Conservation (phyloP, 92 coral and sea anemone species). For the Phenganax stokvisi region DNA sequence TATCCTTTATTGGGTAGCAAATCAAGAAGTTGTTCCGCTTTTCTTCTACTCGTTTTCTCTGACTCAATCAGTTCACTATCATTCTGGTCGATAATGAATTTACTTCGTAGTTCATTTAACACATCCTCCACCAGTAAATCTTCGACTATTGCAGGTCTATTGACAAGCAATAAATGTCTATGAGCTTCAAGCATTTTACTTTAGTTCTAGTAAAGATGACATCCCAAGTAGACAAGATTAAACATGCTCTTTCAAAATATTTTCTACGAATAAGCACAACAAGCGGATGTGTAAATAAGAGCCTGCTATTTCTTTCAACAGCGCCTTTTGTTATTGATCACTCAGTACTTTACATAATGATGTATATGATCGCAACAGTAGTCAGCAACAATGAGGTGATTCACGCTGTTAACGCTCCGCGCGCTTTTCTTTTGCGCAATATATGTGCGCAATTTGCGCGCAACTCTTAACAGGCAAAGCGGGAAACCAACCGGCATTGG, state of each 20-base stretch:
- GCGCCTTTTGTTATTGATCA: constrained; percentile 20
- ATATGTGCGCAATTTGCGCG: no score
- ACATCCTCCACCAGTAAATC: constrained; percentile 93
- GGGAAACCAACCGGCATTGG: no score
- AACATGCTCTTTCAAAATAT: neutral
- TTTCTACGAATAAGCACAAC: neutral
- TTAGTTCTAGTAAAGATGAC: neutral
- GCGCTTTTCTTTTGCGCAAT: no score
- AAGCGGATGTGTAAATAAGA: constrained; percentile 6
- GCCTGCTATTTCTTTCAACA: neutral
- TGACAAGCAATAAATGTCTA: constrained; percentile 68
- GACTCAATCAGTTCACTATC: constrained; percentile 64
- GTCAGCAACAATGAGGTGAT: no score
- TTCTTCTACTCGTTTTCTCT: constrained; percentile 54
- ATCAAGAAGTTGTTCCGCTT: constrained; percentile 77
- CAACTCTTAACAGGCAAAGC: no score
- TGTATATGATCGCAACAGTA: neutral
- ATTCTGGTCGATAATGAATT: constrained; percentile 62
- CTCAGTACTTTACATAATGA: neutral
- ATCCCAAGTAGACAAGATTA: neutral
- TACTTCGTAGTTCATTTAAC: constrained; percentile 63
- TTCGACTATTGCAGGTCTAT: constrained; percentile 55
- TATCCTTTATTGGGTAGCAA: constrained; percentile 81
- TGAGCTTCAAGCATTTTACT: constrained; percentile 73
- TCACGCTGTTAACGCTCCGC: no score